phyloP scores from a whole-genome alignment of 2,797 vertebrate species.

The Anolis apletophallus region DNA sequence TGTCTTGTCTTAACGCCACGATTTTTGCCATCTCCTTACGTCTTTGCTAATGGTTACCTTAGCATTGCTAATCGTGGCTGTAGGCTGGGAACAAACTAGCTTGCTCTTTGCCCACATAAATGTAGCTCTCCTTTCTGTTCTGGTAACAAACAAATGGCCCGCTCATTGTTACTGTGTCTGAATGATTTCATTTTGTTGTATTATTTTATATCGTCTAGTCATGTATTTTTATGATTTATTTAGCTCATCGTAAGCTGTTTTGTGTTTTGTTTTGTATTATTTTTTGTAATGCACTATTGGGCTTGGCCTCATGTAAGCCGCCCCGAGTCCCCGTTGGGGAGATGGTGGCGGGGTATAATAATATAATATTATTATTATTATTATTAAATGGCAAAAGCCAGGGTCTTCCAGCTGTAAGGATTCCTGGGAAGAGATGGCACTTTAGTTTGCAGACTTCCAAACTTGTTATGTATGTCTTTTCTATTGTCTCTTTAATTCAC shows the following conservation, averaged over 20 bases:
- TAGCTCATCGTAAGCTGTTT: too few relatives aligned
- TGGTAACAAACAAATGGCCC: constrained; percentile 3
- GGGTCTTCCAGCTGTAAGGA: not conserved
- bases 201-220: too few relatives aligned
- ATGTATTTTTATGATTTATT: too few relatives aligned
- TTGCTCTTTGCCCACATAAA: constrained; percentile 11
- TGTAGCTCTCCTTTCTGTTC: not conserved
- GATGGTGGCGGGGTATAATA: too few relatives aligned
- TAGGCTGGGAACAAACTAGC: constrained; percentile 6
- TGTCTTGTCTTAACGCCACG: constrained; percentile 16
- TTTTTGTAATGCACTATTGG: too few relatives aligned
- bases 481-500: too few relatives aligned
- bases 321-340: too few relatives aligned
- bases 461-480: constrained; percentile 16
- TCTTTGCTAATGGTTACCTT: constrained; percentile 29
- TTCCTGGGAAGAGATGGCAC: not conserved
- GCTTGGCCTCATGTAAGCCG: too few relatives aligned
- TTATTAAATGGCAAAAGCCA: not conserved
- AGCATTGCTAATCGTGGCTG: constrained; percentile 25
- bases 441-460: constrained; percentile 6
- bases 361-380: too few relatives aligned
- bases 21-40: constrained; percentile 12
- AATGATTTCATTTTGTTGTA: too few relatives aligned
- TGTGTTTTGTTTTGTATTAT: too few relatives aligned
- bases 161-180: too few relatives aligned